phyloP scores from a whole-genome alignment of 2,113 vertebrate genomes.

The Nannobrachium achirus region DNA sequence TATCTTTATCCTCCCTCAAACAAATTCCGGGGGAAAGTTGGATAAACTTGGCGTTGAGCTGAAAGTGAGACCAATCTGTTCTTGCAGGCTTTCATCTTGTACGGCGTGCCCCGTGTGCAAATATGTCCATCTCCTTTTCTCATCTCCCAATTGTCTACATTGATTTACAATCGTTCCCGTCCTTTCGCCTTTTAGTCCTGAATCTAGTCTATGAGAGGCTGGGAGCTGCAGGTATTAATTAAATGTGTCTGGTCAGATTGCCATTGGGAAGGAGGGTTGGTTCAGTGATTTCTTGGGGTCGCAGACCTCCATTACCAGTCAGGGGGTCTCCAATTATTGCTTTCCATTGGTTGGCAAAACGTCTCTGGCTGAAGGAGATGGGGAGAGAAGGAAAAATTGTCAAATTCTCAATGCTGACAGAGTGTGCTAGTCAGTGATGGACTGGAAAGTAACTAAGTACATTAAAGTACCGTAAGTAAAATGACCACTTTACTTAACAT shows the following conservation, averaged over 20 bases:
- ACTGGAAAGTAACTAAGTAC: no score
- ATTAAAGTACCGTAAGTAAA: no score
- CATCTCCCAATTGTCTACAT: not conserved
- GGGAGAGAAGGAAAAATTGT: not conserved
- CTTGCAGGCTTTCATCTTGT: not conserved
- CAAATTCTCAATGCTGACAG: constrained; percentile 13
- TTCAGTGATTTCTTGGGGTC: constrained; percentile 20
- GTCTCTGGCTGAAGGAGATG: not conserved
- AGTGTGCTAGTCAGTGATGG: no score
- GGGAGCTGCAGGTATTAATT: not conserved
- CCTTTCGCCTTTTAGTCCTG: not conserved
- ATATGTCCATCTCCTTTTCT: not conserved
- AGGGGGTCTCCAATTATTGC: constrained; percentile 16
- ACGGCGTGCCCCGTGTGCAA: no score
- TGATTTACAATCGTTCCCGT: not conserved
- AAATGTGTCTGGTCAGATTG: constrained; percentile 5
- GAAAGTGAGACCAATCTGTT: not conserved
- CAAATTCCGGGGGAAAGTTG: not conserved
- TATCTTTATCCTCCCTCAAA: not conserved
- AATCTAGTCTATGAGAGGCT: not conserved
- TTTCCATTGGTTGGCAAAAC: constrained; percentile 13
- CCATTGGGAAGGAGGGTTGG: constrained; percentile 3
- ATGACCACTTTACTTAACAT: no score
- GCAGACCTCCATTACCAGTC: constrained; percentile 19
- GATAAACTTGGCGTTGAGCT: not conserved